phyloP scores from a whole-genome alignment of 2,888 invertebrate species.

The Chironomus riparius region DNA sequence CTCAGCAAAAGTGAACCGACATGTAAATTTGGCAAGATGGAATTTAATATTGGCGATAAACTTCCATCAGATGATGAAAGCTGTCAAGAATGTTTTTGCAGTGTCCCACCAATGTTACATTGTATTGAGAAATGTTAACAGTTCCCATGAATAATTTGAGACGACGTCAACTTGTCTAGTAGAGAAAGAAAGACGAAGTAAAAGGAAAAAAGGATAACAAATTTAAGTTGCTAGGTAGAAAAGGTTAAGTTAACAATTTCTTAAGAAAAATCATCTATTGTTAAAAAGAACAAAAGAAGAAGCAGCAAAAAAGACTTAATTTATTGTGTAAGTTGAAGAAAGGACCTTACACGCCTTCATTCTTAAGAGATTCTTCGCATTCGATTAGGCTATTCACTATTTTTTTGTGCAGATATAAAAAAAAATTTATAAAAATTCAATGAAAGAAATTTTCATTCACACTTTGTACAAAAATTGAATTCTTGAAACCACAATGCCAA shows the following conservation, averaged over 20 bases:
- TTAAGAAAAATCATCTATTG: neutral
- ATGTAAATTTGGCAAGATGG: conserved; percentile 44
- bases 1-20: conserved; percentile 27
- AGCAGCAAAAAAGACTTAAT: neutral
- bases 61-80: conserved; percentile 38
- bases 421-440: neutral
- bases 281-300: conserved; percentile 6
- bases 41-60: conserved; percentile 44
- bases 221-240: conserved; percentile 11
- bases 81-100: conserved; percentile 43
- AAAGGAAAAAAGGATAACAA: neutral
- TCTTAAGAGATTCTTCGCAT: conserved; percentile 2
- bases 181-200: neutral
- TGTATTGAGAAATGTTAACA: conserved; percentile 35
- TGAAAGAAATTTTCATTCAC: conserved; percentile 10
- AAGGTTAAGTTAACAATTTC: neutral
- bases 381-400: conserved; percentile 11
- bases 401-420: neutral
- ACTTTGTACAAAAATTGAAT: conserved; percentile 5
- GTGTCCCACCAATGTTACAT: conserved; percentile 44
- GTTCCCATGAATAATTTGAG: neutral
- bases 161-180: conserved; percentile 20
- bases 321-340: conserved; percentile 18
- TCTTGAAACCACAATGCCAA: conserved; percentile 4
- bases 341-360: conserved; percentile 27